Evolutionary conservation across 2,113 vertebrate genomes (phyloP).

Genomic region (Arizona elegans): DNA sequence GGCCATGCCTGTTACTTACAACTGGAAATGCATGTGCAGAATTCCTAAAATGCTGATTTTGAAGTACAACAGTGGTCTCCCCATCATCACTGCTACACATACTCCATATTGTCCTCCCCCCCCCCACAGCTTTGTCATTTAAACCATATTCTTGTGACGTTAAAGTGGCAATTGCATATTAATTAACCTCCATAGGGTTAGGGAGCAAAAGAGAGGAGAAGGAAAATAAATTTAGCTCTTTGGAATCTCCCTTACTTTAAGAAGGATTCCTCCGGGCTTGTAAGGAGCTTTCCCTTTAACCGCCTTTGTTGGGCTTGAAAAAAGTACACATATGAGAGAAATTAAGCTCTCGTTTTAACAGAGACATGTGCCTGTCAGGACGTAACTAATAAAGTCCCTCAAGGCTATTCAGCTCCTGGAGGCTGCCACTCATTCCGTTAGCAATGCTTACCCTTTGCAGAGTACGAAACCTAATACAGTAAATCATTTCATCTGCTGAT

Average conservation of each 20-base stretch:
- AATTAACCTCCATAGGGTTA: slow-evolving; percentile 63
- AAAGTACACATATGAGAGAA: slow-evolving; percentile 93
- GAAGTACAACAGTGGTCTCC: slow-evolving; percentile 52
- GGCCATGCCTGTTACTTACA: not conserved
- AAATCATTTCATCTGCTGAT: slow-evolving; percentile 81
- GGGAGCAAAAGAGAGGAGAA: slow-evolving; percentile 78
- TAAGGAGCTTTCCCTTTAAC: slow-evolving; percentile 72
- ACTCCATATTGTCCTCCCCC: not conserved
- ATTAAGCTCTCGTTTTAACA: slow-evolving; percentile 89
- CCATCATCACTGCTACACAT: not conserved
- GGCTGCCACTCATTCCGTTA: slow-evolving; percentile 82
- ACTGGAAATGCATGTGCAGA: not conserved
- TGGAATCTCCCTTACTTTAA: slow-evolving; percentile 78
- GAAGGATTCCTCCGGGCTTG: slow-evolving; percentile 78
- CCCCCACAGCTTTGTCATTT: slow-evolving; percentile 32
- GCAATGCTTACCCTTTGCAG: slow-evolving; percentile 78
- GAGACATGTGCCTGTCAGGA: slow-evolving; percentile 95
- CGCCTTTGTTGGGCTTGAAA: slow-evolving; percentile 82
- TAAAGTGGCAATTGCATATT: slow-evolving; percentile 61
- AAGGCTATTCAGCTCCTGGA: slow-evolving; percentile 76
- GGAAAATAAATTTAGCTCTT: slow-evolving; percentile 74
- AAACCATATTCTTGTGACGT: slow-evolving; percentile 65
- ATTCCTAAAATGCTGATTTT: slow-evolving; percentile 54
- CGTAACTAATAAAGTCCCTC: slow-evolving; percentile 84
- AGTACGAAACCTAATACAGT: slow-evolving; percentile 80